Evolutionary conservation across 2,888 invertebrate genomes (phyloP).

Genomic region (Rhorus exstirpatorius): DNA sequence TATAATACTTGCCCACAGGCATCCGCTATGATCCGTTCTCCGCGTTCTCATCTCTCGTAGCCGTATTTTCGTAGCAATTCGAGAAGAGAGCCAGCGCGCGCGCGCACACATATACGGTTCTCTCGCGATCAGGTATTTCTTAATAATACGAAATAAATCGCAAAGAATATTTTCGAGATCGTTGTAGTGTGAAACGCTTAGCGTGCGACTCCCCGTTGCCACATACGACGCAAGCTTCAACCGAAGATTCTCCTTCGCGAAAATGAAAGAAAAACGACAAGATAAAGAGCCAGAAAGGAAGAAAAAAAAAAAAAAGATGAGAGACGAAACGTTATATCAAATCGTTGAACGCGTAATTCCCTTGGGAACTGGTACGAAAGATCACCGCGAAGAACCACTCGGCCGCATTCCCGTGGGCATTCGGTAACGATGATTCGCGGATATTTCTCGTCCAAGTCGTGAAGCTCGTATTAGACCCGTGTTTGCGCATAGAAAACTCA

Average conservation of each 20-base stretch:
- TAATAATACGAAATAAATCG: not conserved
- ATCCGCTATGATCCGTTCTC: slow-evolving; percentile 44
- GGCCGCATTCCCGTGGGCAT: slow-evolving; percentile 48
- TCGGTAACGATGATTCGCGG: slow-evolving; percentile 69
- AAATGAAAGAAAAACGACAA: not conserved
- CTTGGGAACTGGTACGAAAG: slow-evolving; percentile 70
- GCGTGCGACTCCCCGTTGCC: not conserved
- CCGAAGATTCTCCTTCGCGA: not conserved
- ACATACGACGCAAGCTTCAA: not conserved
- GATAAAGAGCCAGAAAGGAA: slow-evolving; percentile 6
- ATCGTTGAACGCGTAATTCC: slow-evolving; percentile 66
- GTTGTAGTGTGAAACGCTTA: not conserved
- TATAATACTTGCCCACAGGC: slow-evolving; percentile 33
- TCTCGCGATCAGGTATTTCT: slow-evolving; percentile 37
- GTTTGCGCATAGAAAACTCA: slow-evolving; percentile 43
- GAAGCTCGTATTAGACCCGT: slow-evolving; percentile 37
- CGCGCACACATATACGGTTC: no score
- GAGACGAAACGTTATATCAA: slow-evolving; percentile 58
- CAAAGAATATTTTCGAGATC: not conserved
- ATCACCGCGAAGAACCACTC: slow-evolving; percentile 53
- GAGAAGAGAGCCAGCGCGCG: no score
- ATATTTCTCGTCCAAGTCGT: slow-evolving; percentile 46
- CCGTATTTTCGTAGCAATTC: slow-evolving; percentile 18
- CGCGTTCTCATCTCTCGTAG: slow-evolving; percentile 35
- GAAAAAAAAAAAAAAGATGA: not conserved